Evolutionary conservation across 2,113 vertebrate genomes (phyloP), one percentile per base, ranked within the genome.

Genomic region (Petrocephalus zakoni): DNA sequence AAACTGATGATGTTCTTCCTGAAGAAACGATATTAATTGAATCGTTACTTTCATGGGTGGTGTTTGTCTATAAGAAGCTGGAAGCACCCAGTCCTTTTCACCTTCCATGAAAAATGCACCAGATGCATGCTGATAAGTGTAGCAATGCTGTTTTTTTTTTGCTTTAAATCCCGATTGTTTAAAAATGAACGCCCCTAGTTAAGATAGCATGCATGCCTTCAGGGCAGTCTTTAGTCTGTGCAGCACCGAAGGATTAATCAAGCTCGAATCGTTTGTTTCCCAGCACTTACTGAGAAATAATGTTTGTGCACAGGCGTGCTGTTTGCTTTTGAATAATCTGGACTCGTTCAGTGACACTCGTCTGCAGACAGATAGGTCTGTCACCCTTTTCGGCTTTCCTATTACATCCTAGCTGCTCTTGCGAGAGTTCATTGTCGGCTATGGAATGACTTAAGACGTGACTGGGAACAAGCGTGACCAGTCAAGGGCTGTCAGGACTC

Each of bases 41-140:
- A 13, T 90, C 15, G 82, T 9, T 83, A 83, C 72, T n/a, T 8
- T 42, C 91, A 93, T 93, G 90, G 90, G 90, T 72, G 56, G 82
- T 88, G 89, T 83, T 81, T 90, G 89, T 91, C 75, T 51, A 64
- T 88, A 55, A 53, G 72, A 9, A 8, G 61, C 55, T 89, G 86
- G 91, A 86, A 88, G 81, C 21, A 5, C 34, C 46, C 55, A 15
- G 83, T 89, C 21, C 46, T 83, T 89, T 87, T 87, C 89, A 87
- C 93, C 89, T 89, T 90, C 90, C 90, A 93, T 92, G 90, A 90
- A 93, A 89, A 90, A 89, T 83, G 90, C 25, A 89, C 87, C 72
- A 86, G 81, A 88, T 83, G 91, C 91, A 90, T 91, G 61, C 13
- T 37, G 0, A 78, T 49, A 68, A 19, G 56, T 64, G 9, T 61